phyloP scores from a whole-genome alignment of 2,797 vertebrate species.

The Gallirallus australis region DNA sequence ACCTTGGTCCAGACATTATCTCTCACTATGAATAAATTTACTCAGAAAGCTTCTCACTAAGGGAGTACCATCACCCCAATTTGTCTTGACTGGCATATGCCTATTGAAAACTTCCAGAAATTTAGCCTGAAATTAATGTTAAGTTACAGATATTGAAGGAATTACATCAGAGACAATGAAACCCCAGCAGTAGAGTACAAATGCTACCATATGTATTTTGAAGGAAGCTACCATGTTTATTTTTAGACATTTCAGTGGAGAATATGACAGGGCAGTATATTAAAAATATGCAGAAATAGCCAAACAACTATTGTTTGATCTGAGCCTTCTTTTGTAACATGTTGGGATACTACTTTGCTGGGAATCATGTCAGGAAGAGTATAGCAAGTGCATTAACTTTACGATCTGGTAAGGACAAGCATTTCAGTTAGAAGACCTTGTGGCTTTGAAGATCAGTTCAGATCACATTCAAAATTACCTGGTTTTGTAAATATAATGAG shows the following conservation, averaged over 20 bases:
- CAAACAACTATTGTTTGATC: background rate
- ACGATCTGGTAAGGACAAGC: background rate
- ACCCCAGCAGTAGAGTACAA: background rate
- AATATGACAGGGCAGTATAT: background rate
- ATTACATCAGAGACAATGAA: background rate
- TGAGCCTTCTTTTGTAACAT: background rate
- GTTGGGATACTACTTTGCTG: background rate
- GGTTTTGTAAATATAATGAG: background rate
- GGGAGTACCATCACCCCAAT: constrained; percentile 62
- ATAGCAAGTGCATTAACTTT: background rate
- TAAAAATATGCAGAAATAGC: background rate
- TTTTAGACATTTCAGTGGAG: background rate
- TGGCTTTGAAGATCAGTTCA: background rate
- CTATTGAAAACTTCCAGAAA: constrained; percentile 61
- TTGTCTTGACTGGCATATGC: constrained; percentile 64
- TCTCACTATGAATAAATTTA: constrained; percentile 75
- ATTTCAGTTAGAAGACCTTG: background rate
- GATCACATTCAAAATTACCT: background rate
- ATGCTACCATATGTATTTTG: background rate
- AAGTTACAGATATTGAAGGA: background rate
- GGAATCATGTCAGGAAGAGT: background rate
- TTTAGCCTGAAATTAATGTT: constrained; percentile 46
- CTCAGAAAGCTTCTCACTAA: constrained; percentile 42
- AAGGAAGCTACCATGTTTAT: background rate
- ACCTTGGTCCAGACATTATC: constrained; percentile 70